A percentile compares a stretch with the other conserved stretches of the same genome.
Evolutionary conservation across 2,797 vertebrate genomes (phyloP).

Genomic region (Loriculus beryllinus): DNA sequence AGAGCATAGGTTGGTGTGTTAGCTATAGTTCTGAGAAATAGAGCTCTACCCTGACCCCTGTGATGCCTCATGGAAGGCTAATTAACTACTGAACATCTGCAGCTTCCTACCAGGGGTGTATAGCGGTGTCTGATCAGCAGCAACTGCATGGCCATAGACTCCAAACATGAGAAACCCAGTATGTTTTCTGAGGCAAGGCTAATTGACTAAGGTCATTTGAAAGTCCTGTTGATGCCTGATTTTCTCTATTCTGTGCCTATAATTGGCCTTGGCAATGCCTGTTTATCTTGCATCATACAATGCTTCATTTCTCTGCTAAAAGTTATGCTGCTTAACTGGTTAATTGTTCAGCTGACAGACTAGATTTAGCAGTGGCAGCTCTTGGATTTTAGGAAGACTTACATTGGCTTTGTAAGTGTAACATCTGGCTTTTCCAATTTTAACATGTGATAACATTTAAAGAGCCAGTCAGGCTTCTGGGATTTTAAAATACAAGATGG

Average conservation of each 20-base stretch:
- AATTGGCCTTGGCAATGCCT: background rate
- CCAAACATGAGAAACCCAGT: background rate
- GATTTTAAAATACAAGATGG: conserved; percentile 8
- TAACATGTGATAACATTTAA: background rate
- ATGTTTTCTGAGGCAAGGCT: background rate
- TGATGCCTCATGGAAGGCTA: background rate
- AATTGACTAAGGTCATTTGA: background rate
- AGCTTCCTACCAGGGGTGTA: background rate
- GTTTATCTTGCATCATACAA: background rate
- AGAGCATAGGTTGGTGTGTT: background rate
- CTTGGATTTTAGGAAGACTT: background rate
- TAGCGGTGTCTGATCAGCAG: background rate
- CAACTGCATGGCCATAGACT: background rate
- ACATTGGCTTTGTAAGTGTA: conserved; percentile 7
- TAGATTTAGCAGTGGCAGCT: background rate
- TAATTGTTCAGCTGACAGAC: conserved; percentile 9
- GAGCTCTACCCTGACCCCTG: background rate
- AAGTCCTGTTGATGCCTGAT: background rate
- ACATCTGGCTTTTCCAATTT: conserved; percentile 15
- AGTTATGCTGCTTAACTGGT: background rate
- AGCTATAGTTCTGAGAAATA: background rate
- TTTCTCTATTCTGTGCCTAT: background rate
- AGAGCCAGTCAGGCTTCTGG: background rate
- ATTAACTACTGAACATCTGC: background rate
- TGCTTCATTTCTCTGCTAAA: conserved; percentile 15